Evolutionary conservation across 2,113 vertebrate species (phyloP), one percentile per base, ranked within the genome.

Genomic region (Chloroceryle aenea): DNA sequence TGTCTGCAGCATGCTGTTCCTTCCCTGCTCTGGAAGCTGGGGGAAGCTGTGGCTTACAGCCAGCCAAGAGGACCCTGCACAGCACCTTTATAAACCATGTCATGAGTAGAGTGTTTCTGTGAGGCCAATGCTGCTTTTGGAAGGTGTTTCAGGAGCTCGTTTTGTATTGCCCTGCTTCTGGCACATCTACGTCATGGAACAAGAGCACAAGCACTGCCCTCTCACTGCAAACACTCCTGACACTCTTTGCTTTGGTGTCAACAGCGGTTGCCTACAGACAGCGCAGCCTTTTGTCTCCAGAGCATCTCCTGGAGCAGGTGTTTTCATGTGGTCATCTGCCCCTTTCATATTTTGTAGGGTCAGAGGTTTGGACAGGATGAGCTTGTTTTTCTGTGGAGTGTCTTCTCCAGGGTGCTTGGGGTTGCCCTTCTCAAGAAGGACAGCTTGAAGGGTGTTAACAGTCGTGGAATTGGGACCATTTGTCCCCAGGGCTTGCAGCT

Each of bases 271-370:
- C 55, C 66, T 73, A 19, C 67, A 87, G 64, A 23, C 77, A 93
- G 62, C 0, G 0, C 77, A 68, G 56, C 85, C 77, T 72, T 94
- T 89, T 82, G 69, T 73, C 58, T 88, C 21, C 58, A 40, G 67
- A 93, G 82, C 48, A 72, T 48, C 63, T 84, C 90, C 76, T 40
- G 56, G 55, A 48, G 74, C 42, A 1, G 58, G 53, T 63, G 90
- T 93, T 88, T 88, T 95, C 75, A 92, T 77, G 92, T 95, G 88
- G 86, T 63, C 76, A 43, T 20, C 88, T 66, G 59, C 36, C 92
- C 75, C 86, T 77, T 63, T 91, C 79, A 80, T 66, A 25, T 73
- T 92, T 76, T 0, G 0, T 71, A 90, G 79, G 87, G 32, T 66
- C 72, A 86, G 67, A 58, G 29, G 45, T 40, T 74, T 58, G 83